Evolutionary conservation across 2,888 invertebrate genomes (phyloP).

Genomic region (Miltochrista miniata): DNA sequence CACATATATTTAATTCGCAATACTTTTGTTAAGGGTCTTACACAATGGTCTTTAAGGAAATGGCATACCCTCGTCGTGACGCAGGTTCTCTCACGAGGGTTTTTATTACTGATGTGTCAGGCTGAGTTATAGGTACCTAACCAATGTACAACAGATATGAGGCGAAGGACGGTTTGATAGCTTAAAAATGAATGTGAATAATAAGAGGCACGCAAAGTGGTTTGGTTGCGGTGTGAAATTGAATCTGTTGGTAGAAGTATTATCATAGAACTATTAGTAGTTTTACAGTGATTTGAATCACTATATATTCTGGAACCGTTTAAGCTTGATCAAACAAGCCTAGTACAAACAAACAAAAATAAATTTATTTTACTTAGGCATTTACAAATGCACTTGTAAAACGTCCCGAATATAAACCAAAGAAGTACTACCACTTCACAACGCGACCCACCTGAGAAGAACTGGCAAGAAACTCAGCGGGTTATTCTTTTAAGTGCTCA

Average conservation of each 20-base stretch:
- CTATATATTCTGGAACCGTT: too few species aligned
- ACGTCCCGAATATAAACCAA: too few species aligned
- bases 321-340: too few species aligned
- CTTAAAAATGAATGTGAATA: slow-evolving; percentile 15
- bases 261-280: too few species aligned
- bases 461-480: too few species aligned
- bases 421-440: too few species aligned
- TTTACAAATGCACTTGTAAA: too few species aligned
- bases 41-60: slow-evolving; percentile 39
- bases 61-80: slow-evolving; percentile 37
- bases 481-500: too few species aligned
- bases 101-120: slow-evolving; percentile 45
- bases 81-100: slow-evolving; percentile 32
- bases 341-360: too few species aligned
- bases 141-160: slow-evolving; percentile 30
- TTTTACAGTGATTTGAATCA: too few species aligned
- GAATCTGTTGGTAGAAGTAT: not conserved
- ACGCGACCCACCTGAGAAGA: too few species aligned
- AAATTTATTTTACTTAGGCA: too few species aligned
- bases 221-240: slow-evolving; percentile 4
- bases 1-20: slow-evolving; percentile 28
- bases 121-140: slow-evolving; percentile 34
- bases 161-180: slow-evolving; percentile 33
- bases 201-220: slow-evolving; percentile 9
- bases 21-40: slow-evolving; percentile 20